Conservation (phyloP, 2,113 vertebrate genomes). For the Penelope pileata region DNA sequence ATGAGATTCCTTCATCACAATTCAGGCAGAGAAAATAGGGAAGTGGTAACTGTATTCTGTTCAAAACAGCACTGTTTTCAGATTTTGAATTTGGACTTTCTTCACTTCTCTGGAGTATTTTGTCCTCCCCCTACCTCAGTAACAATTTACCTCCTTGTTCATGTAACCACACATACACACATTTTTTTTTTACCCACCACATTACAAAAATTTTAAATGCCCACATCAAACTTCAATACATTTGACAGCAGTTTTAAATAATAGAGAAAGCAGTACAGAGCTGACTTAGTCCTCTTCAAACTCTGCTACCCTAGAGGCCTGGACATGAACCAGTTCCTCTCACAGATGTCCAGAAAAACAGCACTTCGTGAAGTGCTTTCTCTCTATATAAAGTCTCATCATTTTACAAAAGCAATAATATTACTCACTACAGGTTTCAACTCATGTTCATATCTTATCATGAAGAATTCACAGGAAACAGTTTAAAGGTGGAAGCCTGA, state of each 20-base stretch:
- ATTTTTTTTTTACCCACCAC: neutral
- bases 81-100: neutral
- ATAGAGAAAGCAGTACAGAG: neutral
- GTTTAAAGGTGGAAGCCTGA: neutral
- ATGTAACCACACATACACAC: neutral
- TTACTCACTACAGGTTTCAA: neutral
- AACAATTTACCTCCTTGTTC: neutral
- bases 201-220: neutral
- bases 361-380: neutral
- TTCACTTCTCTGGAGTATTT: neutral
- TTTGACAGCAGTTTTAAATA: neutral
- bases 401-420: neutral
- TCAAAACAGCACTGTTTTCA: neutral
- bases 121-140: fast-evolving
- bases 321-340: neutral
- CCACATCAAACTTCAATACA: neutral
- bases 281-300: neutral
- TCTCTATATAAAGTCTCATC: neutral
- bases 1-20: fast-evolving
- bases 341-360: neutral
- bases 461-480: neutral
- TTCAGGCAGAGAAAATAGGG: fast-evolving
- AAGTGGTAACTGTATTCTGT: neutral
- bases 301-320: neutral
- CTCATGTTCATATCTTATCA: neutral